phyloP scores from a whole-genome alignment of 2,113 vertebrate species.

The Elachura formosa region DNA sequence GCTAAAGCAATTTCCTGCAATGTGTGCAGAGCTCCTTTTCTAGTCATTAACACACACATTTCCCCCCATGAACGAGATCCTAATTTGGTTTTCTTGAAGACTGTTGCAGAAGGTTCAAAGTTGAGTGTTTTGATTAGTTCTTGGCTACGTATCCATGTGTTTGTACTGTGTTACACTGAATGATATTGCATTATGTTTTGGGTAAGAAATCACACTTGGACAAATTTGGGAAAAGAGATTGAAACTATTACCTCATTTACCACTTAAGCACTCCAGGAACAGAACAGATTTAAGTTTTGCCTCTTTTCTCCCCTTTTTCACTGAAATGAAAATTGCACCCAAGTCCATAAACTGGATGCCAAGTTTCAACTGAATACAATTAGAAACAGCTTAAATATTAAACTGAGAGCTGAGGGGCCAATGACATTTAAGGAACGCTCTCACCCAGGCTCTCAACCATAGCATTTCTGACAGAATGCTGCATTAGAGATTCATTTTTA shows the following conservation, averaged over 20 bases:
- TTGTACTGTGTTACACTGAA: not conserved
- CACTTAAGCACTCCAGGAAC: not conserved
- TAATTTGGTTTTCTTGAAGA: slow-evolving; percentile 2
- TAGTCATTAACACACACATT: not conserved
- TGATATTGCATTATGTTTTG: not conserved
- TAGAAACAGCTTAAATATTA: slow-evolving; percentile 52
- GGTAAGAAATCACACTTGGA: not conserved
- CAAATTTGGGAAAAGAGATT: not conserved
- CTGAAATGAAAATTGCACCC: not conserved
- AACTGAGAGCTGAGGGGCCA: not conserved
- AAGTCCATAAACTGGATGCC: not conserved
- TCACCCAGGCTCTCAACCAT: not conserved
- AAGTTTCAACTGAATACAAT: slow-evolving; percentile 30
- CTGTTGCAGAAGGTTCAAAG: not conserved
- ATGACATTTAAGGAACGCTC: not conserved
- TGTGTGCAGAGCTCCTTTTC: not conserved
- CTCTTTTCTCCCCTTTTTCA: not conserved
- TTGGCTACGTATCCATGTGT: not conserved
- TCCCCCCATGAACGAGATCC: not conserved
- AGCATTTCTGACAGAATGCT: not conserved
- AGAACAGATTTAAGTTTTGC: not conserved
- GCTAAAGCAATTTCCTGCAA: not conserved
- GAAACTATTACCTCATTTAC: not conserved
- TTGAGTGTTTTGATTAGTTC: not conserved
- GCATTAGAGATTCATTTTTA: not conserved